Base-by-base conservation (phyloP, 2,797 vertebrate genomes). In the Vespertilio murinus region DNA sequence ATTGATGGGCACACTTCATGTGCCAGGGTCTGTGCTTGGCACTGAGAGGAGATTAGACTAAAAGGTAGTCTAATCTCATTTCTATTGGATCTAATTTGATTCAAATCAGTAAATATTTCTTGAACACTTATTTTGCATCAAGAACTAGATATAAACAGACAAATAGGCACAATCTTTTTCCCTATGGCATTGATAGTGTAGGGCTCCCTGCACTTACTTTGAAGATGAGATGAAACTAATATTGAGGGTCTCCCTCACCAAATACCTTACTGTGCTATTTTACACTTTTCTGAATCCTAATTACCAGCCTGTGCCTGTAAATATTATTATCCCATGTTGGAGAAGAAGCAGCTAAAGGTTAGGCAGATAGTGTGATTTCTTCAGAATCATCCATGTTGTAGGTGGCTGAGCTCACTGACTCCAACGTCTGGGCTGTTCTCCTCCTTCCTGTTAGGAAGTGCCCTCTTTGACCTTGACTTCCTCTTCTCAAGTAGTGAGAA, bases 71-170 rank as follows among this genome's bases (percentile, higher is more conserved):
- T 83, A 61, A 85, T 94, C 91, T 85, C 12, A 82, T 94, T 94
- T 88, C 56, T 92, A 70, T 89, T 56, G 82, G 98, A 95, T 94
- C 92, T 14, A 70, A 61, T 94, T 94, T 52, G 54, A 59, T 77
- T 82, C 33, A 89, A 79, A 20, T 30, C 52, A 80, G 42, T 49
- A 87, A 80, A 77, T 81, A 87, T 73, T 93, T 92, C 65, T 86
- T 93, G 86, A 81, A 77, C 11, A 65, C 75, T 86, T 94, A 38
- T 85, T 93, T 85, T 90, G 8, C 77, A 12, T 93, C 54, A 67
- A 92, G 23, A 91, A 87, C 30, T 73, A 77, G 42, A 2, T 84
- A 78, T 77, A 52, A 71, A 93, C 25, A 90, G 20, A 80, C 18
- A 71, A 77, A 30, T n/a, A 42, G 20, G 52, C 78, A 70, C 13